These are phyloP conservation scores for Phocoena sinus DNA, from an alignment of 2,113 vertebrate species.

Conservation along the genomic window DNA sequence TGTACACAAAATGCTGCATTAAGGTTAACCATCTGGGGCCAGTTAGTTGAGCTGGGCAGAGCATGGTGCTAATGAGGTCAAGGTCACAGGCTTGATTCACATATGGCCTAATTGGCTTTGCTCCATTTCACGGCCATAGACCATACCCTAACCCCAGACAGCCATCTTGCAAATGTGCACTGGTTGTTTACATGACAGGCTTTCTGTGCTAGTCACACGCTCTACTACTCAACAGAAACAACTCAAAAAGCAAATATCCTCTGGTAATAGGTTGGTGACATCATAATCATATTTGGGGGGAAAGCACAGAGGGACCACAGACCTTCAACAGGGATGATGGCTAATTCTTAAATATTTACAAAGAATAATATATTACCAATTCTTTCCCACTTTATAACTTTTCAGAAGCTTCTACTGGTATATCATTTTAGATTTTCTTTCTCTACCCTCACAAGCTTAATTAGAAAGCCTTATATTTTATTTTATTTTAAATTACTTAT, in stretches of 20 bases:
- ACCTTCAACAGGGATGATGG: background rate
- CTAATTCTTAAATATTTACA: background rate
- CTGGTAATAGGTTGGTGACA: background rate
- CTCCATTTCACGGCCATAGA: conserved; percentile 68
- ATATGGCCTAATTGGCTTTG: conserved; percentile 72
- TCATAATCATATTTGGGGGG: background rate
- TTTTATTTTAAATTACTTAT: too few species aligned
- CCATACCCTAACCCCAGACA: conserved; percentile 55
- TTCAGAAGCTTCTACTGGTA: background rate
- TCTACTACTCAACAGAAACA: background rate
- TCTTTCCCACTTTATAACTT: background rate
- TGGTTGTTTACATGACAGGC: background rate
- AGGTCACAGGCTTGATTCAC: conserved; percentile 69
- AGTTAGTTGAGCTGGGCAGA: conserved; percentile 56
- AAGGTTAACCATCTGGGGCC: conserved; percentile 71
- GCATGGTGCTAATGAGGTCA: conserved; percentile 73
- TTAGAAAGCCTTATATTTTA: background rate
- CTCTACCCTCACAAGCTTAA: background rate
- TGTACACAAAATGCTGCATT: conserved; percentile 62
- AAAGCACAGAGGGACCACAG: background rate
- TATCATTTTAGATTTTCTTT: background rate
- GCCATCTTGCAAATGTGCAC: conserved; percentile 37
- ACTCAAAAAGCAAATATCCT: background rate
- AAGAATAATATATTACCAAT: background rate
- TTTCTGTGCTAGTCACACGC: background rate